Base-by-base conservation (phyloP, 1,140 invertebrate genomes). In the Zaprionus tsacasi region DNA sequence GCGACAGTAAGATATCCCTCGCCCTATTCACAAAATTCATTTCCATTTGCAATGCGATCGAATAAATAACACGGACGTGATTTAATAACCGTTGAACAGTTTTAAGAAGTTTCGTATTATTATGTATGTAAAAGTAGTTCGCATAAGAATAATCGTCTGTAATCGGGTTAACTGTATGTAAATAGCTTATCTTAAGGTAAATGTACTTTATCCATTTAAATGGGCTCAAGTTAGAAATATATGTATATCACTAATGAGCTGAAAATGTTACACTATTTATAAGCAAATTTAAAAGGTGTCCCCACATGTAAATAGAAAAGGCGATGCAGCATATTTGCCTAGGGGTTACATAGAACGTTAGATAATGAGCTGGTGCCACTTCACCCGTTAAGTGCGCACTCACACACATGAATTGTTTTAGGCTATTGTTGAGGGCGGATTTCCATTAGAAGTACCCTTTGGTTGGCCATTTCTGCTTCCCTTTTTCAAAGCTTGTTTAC, bases 381-480 rank as follows among this genome's bases (percentile, higher is more conserved):
- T 85, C 81, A 85, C 68, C 68, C 82, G 71, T 86, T 85, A 86
- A 71, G 76, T 86, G 82, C 70, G 69, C 76, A 79, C 67, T 86
- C 68, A 85, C 67, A 83, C 81, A 85, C 75, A 78, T 78, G 82
- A 86, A 81, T 74, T 74, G 71, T 61, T 74, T 57, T 72, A 71
- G 38, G 17, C 67, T 77, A 76, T 65, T 40, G n/a, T 66, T 65
- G 50, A 71, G 69, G 81, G 70, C 69, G 75, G 57, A 70, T 55
- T 75, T 27, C 33, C 30, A 55, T 17, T 36, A 56, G 64, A 56
- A 68, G 60, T 25, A 13, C 36, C 63, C 45, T 54, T 57, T 70
- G 45, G 45, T 76, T 76, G 76, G 69, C 50, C 60, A 45, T 63
- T 57, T 11, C 33, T 30, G 21, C 58, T 68, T 61, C 57, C 60